Evolutionary conservation across 2,113 vertebrate genomes (phyloP), one percentile per base, ranked within the genome.

Genomic region (Neotoma lepida): DNA sequence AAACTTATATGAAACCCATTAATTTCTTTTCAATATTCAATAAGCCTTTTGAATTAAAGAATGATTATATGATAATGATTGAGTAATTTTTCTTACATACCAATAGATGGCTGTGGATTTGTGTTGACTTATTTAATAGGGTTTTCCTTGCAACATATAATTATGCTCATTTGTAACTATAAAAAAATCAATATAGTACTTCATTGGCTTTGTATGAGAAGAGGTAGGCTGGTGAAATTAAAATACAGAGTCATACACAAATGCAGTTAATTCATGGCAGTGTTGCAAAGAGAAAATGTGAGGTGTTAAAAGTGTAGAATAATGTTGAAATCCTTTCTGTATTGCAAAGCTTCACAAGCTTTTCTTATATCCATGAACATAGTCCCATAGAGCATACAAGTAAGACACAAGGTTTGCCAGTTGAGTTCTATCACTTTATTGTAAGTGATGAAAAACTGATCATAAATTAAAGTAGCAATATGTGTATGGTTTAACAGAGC

Each of bases 81-180:
- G 49, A 66, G 13, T 66, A 8, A 88, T 92, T 90, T 66, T 96
- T 93, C 39, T 85, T 91, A 94, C 54, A n/a, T 8, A 49, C 5
- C 28, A 84, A 49, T 76, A 94, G 82, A 95, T 89, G 58, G 14
- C 51, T 90, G 30, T 88, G 35, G 51, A 78, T 90, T 88, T 90
- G n/a, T 87, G 58, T 68, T 95, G 54, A 86, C 28, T 81, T 90
- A 80, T 63, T 92, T 92, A 78, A 56, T 61, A 17, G 39, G 1
- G 9, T 85, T 88, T 94, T 81, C 56, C 85, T 94, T 90, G 46
- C 58, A 76, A 98, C 91, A 97, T 97, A 96, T 97, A 94, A 88
- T 96, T 97, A 93, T 97, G 90, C 88, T 98, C 97, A 97, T 98
- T 97, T 96, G 82, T 96, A 97, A 97, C 95, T 97, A 96, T 97